A percentile compares a stretch with the other conserved stretches of the same genome.
These are phyloP conservation scores for Gorsachius magnificus DNA, from an alignment of 2,797 vertebrate species.

Conservation along the genomic window DNA sequence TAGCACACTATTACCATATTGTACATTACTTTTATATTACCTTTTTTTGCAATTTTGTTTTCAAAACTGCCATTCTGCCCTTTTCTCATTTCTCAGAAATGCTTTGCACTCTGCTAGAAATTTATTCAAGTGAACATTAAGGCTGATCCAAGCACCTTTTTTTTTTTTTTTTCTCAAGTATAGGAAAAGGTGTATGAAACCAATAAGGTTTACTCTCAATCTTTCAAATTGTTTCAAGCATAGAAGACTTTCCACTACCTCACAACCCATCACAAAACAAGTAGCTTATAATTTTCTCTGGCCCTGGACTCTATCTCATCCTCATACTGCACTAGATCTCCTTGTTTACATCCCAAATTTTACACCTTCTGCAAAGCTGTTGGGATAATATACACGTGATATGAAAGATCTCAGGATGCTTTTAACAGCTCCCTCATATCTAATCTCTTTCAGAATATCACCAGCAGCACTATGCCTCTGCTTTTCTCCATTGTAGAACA, in stretches of 20 bases:
- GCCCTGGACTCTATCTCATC: background rate
- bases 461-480: background rate
- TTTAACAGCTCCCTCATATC: background rate
- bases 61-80: constrained; percentile 41
- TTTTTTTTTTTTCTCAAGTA: background rate
- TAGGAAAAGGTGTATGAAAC: background rate
- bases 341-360: background rate
- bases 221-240: background rate
- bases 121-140: constrained; percentile 29
- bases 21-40: constrained; percentile 44
- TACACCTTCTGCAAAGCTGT: background rate
- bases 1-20: constrained; percentile 47
- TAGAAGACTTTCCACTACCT: background rate
- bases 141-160: background rate
- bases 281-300: background rate
- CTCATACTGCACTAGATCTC: background rate
- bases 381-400: background rate
- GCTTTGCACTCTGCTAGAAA: background rate
- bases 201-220: background rate
- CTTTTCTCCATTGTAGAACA: background rate
- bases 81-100: constrained; percentile 46
- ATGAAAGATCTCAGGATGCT: background rate
- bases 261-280: background rate
- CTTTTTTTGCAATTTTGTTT: constrained; percentile 58
- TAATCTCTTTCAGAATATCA: background rate